Base-by-base conservation (phyloP, 2,113 vertebrate genomes). In the Rhinogobius similis region DNA sequence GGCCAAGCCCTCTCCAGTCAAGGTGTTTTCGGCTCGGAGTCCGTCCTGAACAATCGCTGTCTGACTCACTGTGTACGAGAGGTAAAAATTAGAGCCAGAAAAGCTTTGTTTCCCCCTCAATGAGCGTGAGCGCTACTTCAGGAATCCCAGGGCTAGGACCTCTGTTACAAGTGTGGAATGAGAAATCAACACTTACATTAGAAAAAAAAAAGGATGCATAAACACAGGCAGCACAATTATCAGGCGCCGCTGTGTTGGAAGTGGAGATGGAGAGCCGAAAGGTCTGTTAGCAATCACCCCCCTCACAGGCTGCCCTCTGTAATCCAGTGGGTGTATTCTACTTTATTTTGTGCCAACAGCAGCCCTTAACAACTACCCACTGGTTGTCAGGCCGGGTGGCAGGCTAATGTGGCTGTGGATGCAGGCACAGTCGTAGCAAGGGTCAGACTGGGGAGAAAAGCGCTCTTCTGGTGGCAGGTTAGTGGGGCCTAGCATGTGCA, bases 191-290 rank as follows among this genome's bases (percentile, higher is more conserved):
- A 87, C 83, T 87, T 82, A 52, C 78, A 79, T 79, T 73, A 71
- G 29, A 6, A 32, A 32, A 36, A 86, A 87, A 86, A 89, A 82
- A 67, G 79, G 82, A 86, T 78, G 77, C 68, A 70, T 85, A 88
- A 88, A 89, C 85, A 88, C 1, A 41, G 67, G 86, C 85, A 78
- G 73, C 76, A 82, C 88, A 88, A 91, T 91, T 91, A 89, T 85
- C 81, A 81, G 86, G 86, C 83, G 83, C 83, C 79, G 39, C 56
- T 66, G 78, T 71, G 80, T 78, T 88, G 77, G 82, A 82, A 67
- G 63, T 67, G 78, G 74, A 79, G 82, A 81, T 78, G 66, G 76
- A 87, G 86, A 83, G 82, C 86, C 82, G 86, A 78, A 78, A 82
- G 78, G 85, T 86, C 89, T 88, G 88, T 79, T 83, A 83, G 79